Conservation (phyloP, 2,888 invertebrate species). For the Lottia gigantea region DNA sequence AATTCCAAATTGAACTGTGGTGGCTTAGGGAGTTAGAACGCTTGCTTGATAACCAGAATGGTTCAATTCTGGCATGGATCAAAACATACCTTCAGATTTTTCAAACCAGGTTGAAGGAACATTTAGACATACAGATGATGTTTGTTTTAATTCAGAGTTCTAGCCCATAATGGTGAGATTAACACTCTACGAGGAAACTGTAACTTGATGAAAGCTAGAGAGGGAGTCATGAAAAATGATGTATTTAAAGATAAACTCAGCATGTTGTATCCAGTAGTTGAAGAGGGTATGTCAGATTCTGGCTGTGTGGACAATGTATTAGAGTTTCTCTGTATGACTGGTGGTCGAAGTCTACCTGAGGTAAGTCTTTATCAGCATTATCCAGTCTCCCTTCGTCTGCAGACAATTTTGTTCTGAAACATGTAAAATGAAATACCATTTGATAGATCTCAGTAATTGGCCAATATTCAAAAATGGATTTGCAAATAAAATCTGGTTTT, state of each 20-base stretch:
- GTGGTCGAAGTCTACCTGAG: constrained; percentile 89
- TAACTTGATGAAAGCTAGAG: constrained; percentile 97
- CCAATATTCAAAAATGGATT: background rate
- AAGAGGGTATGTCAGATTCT: constrained; percentile 96
- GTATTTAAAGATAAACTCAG: constrained; percentile 86
- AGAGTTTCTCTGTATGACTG: constrained; percentile 95
- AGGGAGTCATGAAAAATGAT: constrained; percentile 94
- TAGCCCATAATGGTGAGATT: constrained; percentile 99
- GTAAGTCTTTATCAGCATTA: constrained; percentile 58
- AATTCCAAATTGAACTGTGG: too few relatives aligned
- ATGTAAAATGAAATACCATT: background rate
- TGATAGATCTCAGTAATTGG: background rate
- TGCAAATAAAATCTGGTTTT: background rate
- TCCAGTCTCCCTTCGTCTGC: background rate
- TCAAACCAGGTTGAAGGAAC: too few relatives aligned
- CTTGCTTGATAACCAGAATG: too few relatives aligned
- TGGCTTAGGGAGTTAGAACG: too few relatives aligned
- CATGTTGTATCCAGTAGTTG: constrained; percentile 94
- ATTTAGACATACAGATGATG: too few relatives aligned
- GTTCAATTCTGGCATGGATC: too few relatives aligned
- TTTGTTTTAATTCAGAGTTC: constrained; percentile 72
- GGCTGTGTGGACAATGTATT: constrained; percentile 97
- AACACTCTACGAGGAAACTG: constrained; percentile 98
- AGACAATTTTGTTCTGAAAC: too few relatives aligned
- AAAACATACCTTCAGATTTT: too few relatives aligned